Percentiles rank a stretch among this genome's conserved stretches.
phyloP scores from a whole-genome alignment of 2,113 vertebrate genomes.

The Forbesichthys papilliferus region DNA sequence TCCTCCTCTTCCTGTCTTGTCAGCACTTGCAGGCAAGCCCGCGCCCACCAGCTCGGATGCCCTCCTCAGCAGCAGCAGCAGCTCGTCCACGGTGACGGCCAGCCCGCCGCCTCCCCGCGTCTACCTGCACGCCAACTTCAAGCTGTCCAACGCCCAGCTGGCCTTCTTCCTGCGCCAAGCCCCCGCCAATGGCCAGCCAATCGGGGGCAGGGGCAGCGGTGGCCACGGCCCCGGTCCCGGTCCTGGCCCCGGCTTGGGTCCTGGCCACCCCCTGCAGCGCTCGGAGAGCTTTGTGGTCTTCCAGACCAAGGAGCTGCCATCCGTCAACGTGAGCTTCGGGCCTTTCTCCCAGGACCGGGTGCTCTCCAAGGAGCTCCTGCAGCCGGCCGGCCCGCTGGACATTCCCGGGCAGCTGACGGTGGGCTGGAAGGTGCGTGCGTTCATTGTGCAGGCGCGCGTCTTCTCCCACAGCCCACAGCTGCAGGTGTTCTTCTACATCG shows the following conservation, averaged over 20 bases:
- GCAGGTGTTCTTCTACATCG: constrained; percentile 96
- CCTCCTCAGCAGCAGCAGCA: constrained; percentile 44
- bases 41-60: constrained; percentile 82
- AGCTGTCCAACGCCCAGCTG: constrained; percentile 91
- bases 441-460: constrained; percentile 89
- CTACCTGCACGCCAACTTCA: constrained; percentile 89
- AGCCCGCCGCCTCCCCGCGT: constrained; percentile 65
- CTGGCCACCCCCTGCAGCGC: constrained; percentile 82
- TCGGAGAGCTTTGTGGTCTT: constrained; percentile 96
- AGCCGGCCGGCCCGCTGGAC: constrained; percentile 91
- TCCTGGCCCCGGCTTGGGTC: constrained; percentile 17
- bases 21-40: constrained; percentile 80
- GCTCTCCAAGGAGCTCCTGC: constrained; percentile 90
- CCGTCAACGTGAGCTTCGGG: constrained; percentile 91
- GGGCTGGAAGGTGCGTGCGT: constrained; percentile 98
- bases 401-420: constrained; percentile 89
- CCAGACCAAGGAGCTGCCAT: constrained; percentile 93
- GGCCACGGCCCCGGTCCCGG: constrained; percentile 11
- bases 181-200: constrained; percentile 60
- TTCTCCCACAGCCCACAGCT: constrained; percentile 86
- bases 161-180: constrained; percentile 93
- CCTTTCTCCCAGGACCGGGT: constrained; percentile 88
- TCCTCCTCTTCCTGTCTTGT: constrained; percentile 46
- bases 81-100: constrained; percentile 63
- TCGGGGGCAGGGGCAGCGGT: constrained; percentile 32